phyloP scores from a whole-genome alignment of 2,797 vertebrate genomes.

The Centroberyx gerrardi region DNA sequence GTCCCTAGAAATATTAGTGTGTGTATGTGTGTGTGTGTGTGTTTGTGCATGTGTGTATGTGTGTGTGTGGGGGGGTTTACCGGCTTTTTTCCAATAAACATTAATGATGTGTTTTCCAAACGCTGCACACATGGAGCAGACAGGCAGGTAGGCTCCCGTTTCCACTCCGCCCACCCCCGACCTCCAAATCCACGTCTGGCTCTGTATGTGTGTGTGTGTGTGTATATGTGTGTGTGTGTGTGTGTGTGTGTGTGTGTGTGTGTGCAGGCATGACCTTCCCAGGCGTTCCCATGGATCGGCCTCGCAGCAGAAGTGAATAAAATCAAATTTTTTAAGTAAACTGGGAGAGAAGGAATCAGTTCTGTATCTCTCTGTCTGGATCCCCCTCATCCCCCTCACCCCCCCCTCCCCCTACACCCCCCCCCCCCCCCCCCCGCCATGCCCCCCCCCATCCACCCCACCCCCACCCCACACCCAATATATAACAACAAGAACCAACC shows the following conservation, averaged over 20 bases:
- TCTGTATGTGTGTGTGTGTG: slow-evolving; percentile 1
- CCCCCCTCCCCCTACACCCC: not conserved
- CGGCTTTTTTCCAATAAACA: slow-evolving; percentile 1
- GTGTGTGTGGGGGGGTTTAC: not conserved
- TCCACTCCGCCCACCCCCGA: slow-evolving; percentile 72
- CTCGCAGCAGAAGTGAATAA: slow-evolving; percentile 68
- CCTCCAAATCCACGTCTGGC: slow-evolving; percentile 68
- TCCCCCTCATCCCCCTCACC: not conserved
- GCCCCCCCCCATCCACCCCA: slow-evolving; percentile 23
- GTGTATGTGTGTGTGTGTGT: not conserved
- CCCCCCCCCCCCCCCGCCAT: slow-evolving; percentile 18
- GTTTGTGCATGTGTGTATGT: too few species aligned
- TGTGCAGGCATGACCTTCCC: slow-evolving; percentile 73
- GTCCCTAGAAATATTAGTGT: not conserved
- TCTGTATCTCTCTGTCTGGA: slow-evolving; percentile 28
- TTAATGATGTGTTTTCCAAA: slow-evolving; percentile 73
- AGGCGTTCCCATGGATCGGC: slow-evolving; percentile 50
- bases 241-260: slow-evolving; percentile 41
- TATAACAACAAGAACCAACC: slow-evolving; percentile 54
- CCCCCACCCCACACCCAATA: slow-evolving; percentile 22
- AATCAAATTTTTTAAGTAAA: slow-evolving; percentile 57
- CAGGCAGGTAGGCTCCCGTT: slow-evolving; percentile 67
- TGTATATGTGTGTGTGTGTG: slow-evolving; percentile 9
- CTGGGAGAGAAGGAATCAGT: slow-evolving; percentile 27
- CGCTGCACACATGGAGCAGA: slow-evolving; percentile 54